Evolutionary conservation across 2,113 vertebrate genomes (phyloP).

Genomic region (Tachysurus fulvidraco): DNA sequence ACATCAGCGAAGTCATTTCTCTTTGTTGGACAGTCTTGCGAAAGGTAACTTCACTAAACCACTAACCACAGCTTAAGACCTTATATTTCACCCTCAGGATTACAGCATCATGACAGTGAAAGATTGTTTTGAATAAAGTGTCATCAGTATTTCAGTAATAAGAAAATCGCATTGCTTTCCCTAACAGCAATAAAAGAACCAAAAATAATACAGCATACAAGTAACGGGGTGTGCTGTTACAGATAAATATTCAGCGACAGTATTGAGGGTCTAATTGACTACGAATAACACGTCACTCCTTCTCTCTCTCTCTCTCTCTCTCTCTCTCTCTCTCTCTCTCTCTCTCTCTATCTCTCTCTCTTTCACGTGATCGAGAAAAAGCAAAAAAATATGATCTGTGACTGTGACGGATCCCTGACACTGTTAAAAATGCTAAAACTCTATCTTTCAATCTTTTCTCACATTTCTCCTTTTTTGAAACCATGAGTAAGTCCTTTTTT

Average conservation of each 20-base stretch:
- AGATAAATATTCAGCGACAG: background rate
- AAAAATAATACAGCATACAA: background rate
- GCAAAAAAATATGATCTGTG: background rate
- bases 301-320: background rate
- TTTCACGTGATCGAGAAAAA: no score
- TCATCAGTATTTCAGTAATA: background rate
- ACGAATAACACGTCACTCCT: background rate
- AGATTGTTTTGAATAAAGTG: background rate
- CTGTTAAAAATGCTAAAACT: background rate
- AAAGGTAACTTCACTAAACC: conserved; percentile 26
- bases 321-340: no score
- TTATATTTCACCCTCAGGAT: background rate
- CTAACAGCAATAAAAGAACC: background rate
- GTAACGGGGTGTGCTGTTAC: background rate
- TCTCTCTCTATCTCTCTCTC: no score
- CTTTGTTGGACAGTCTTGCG: conserved; percentile 34
- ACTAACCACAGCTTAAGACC: background rate
- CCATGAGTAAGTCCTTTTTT: background rate
- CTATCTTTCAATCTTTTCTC: background rate
- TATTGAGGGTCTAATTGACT: background rate
- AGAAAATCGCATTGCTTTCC: background rate
- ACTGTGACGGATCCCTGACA: background rate
- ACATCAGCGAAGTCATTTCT: conserved; percentile 2
- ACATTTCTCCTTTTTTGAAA: background rate
- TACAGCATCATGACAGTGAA: background rate